Conservation (phyloP, 2,888 invertebrate species). For the Cheilosia urbana region DNA sequence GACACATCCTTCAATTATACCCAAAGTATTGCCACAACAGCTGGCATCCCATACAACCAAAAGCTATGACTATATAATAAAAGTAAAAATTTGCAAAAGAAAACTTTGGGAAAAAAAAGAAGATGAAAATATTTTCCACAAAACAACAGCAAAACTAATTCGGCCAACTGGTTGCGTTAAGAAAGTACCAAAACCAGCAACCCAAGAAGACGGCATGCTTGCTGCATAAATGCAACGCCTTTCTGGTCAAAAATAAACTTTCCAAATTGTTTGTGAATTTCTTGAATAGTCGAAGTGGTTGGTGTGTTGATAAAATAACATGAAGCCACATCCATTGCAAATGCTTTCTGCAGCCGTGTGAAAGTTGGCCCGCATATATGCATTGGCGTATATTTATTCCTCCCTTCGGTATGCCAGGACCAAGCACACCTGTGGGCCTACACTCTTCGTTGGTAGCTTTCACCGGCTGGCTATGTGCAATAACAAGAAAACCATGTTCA, state of each 20-base stretch:
- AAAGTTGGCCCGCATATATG: slow-evolving; percentile 24
- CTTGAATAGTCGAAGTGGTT: slow-evolving; percentile 70
- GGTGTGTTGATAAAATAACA: slow-evolving; percentile 69
- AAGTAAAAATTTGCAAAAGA: background rate
- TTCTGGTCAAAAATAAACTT: slow-evolving; percentile 74
- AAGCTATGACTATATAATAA: slow-evolving; percentile 47
- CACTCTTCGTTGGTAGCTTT: background rate
- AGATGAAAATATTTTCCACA: slow-evolving; percentile 11
- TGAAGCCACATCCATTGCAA: slow-evolving; percentile 57
- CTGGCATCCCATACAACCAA: background rate
- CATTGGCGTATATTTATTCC: background rate
- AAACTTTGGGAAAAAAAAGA: slow-evolving; percentile 1
- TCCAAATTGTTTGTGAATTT: slow-evolving; percentile 70
- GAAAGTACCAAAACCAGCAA: slow-evolving; percentile 21
- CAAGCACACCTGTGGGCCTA: slow-evolving; percentile 66
- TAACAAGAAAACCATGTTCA: slow-evolving; percentile 45
- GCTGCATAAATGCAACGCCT: slow-evolving; percentile 49
- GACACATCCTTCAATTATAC: slow-evolving; percentile 6
- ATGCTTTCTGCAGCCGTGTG: slow-evolving; percentile 17
- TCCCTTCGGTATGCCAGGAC: slow-evolving; percentile 18
- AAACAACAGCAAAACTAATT: slow-evolving; percentile 69
- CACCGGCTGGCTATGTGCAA: background rate
- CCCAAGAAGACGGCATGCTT: slow-evolving; percentile 11
- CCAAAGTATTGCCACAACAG: slow-evolving; percentile 8
- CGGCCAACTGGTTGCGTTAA: slow-evolving; percentile 58